Percentiles rank a stretch among this genome's conserved stretches.
Conservation (phyloP, 2,113 vertebrate genomes). For the Sula dactylatra region DNA sequence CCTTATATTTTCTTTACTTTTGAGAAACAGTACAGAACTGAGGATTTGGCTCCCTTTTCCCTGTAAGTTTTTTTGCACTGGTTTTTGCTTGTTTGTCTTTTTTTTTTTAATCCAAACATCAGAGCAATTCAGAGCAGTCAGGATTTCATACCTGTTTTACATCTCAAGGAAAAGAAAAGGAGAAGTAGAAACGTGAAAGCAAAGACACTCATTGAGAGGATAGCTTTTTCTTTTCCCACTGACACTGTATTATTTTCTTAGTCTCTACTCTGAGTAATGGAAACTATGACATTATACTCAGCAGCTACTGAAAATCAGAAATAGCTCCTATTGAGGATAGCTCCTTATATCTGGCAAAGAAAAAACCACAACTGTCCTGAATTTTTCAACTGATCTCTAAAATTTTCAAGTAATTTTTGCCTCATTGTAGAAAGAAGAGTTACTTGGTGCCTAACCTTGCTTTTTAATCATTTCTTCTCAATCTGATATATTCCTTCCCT, state of each 20-base stretch:
- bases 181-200: neutral
- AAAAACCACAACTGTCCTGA: neutral
- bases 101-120: neutral
- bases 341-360: neutral
- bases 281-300: neutral
- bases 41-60: neutral
- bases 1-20: neutral
- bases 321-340: neutral
- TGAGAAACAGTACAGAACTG: neutral
- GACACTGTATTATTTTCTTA: neutral
- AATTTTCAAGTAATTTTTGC: neutral
- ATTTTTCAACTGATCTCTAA: neutral
- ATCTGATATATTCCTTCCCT: fast-evolving
- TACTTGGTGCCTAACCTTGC: fast-evolving
- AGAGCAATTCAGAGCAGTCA: neutral
- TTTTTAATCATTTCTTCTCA: neutral
- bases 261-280: neutral
- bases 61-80: fast-evolving
- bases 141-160: neutral
- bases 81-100: fast-evolving
- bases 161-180: neutral
- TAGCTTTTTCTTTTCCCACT: neutral
- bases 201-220: neutral
- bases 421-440: neutral
- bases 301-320: neutral